A percentile compares a stretch with the other conserved stretches of the same genome.
Conservation (phyloP, 2,888 invertebrate species). For the Reticulitermes lucifugus region DNA sequence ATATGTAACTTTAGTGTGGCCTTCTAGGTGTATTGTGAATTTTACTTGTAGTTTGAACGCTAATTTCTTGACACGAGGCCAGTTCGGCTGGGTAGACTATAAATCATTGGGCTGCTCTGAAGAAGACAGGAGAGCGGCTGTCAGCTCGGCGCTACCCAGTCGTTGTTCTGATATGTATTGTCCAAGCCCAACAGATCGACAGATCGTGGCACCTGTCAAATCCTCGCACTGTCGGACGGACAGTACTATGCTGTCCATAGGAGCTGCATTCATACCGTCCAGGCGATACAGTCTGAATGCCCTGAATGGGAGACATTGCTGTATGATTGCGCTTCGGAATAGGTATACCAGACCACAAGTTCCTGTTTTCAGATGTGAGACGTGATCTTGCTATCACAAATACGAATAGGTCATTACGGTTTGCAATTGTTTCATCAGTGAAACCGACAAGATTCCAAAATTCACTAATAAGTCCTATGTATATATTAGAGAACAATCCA, state of each 20-base stretch:
- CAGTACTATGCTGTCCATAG: not conserved
- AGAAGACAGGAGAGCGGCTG: not conserved
- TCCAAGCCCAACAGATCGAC: not conserved
- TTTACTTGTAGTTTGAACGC: not conserved
- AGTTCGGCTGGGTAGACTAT: not conserved
- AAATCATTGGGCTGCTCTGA: slow-evolving; percentile 10
- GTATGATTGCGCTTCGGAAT: too few species aligned
- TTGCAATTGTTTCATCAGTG: too few species aligned
- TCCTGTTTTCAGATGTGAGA: too few species aligned
- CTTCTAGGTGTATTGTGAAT: not conserved
- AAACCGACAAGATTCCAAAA: too few species aligned
- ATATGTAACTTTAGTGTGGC: not conserved
- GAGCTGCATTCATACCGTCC: too few species aligned
- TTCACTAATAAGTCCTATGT: too few species aligned
- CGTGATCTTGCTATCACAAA: too few species aligned
- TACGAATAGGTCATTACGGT: too few species aligned
- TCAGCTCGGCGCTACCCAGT: not conserved
- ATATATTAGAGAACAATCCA: too few species aligned
- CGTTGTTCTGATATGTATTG: slow-evolving; percentile 3
- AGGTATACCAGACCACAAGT: too few species aligned
- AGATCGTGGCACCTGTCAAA: slow-evolving; percentile 9
- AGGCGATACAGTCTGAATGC: too few species aligned
- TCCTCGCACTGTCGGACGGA: not conserved
- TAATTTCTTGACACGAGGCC: not conserved
- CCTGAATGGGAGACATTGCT: too few species aligned